Base-by-base conservation (phyloP, 1,140 invertebrate genomes). In the Tetramorium simillimum region DNA sequence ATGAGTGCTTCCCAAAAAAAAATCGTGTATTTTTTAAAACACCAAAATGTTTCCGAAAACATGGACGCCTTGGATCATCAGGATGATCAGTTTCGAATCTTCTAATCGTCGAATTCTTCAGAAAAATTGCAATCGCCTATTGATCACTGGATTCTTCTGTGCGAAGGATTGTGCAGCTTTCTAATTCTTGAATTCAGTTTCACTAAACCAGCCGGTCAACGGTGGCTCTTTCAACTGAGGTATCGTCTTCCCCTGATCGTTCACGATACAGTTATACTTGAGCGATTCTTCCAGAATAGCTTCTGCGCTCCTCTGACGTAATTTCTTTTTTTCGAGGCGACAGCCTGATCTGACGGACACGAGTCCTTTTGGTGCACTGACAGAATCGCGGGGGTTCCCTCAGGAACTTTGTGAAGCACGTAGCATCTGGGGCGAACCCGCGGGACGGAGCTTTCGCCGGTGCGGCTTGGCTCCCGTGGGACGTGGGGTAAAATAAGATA, bases 401-500 rank as follows among this genome's bases (percentile, higher is more conserved):
- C 75, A 88, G 86, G 81, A 90, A 82, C 80, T 86, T 81, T 33
- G 3, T 84, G 89, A 43, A 60, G 72, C 67, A 58, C 62, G 56
- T 86, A 62, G 72, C 62, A 70, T 88, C 82, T 90, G 86, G 89
- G 89, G 67, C 67, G 89, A 88, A 80, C 67, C 84, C 85, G 84
- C 78, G 60, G 46, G 75, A 62, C 51, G 70, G 56, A 16, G 14
- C 56, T 73, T 46, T 53, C 46, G 69, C 40, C 49, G 67, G 43
- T 51, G 86, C 63, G 49, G 70, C 51, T 12, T 65, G 49, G 62
- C 69, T 91, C 90, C 86, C 84, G 93, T 90, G 91, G 90, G 92
- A 92, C 84, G 91, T 87, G 90, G 70, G 90, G 92, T 91, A 90
- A 70, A 62, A 86, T 88, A 89, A 75, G 77, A 86, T 40, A 28